Base-by-base conservation (phyloP, 2,113 vertebrate genomes). In the Myrmecophaga tridactyla region DNA sequence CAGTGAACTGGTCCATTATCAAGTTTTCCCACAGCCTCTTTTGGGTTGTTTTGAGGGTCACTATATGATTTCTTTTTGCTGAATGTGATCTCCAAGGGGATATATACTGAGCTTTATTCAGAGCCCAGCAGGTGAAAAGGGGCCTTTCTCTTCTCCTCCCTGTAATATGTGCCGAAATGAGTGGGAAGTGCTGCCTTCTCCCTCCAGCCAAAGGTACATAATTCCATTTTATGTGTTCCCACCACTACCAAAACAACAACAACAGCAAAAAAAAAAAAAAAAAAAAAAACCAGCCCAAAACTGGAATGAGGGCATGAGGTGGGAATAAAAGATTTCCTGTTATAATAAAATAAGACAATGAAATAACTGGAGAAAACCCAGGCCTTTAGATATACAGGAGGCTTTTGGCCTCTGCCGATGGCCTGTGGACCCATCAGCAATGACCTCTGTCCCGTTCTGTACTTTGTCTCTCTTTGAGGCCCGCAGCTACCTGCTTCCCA, bases 11-110 rank as follows among this genome's bases (percentile, higher is more conserved):
- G 51, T 86, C 82, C 81, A 86, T 96, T 96, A 53, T 90, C 51
- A 83, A 86, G 83, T 69, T 67, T 90, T 65, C 78, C 39, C 25
- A 15, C 46, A 62, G 34, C 69, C 46, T 18, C 83, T 89, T 75
- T 51, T 51, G 39, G 73, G 48, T 77, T 96, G 81, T 84, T 96
- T 81, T 86, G 89, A 89, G 93, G 91, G 94, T 96, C 89, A 89
- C 78, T 86, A n/a, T 51, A 39, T 92, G 96, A 62, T 46, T 58
- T 77, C 76, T 69, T 67, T 88, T 23, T 1, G 53, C 18, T 94
- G 78, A 90, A 67, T 51, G 83, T 94, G 34, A 95, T 56, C 75
- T 81, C 83, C 76, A 29, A 53, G 31, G 63, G 75, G 72, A 83
- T 39, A 53, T 62, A 92, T 73, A 73, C 75, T 20, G 75, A 34